Evolutionary conservation across 2,113 vertebrate genomes (phyloP).

Genomic region (Cavia porcellus): DNA sequence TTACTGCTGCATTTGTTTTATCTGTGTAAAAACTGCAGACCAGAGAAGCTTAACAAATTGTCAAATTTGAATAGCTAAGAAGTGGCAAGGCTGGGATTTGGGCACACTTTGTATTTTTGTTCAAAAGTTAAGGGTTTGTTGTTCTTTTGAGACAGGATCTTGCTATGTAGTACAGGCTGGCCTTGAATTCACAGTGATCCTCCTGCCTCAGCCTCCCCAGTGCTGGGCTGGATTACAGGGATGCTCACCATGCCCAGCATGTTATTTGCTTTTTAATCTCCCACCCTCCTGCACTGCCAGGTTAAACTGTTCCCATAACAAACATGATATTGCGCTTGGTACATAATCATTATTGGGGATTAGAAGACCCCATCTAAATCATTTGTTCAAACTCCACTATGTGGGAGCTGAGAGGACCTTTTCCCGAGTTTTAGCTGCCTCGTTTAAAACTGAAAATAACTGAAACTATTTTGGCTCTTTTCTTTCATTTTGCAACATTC

Average conservation of each 20-base stretch:
- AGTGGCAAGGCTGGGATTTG: neutral
- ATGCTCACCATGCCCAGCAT: neutral
- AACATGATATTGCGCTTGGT: neutral
- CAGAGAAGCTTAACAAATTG: neutral
- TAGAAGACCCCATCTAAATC: neutral
- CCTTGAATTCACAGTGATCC: neutral
- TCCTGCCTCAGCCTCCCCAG: neutral
- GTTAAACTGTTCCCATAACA: neutral
- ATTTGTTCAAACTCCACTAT: neutral
- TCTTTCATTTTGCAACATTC: conserved; percentile 37
- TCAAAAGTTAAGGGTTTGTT: neutral
- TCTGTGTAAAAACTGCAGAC: neutral
- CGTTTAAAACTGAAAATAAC: neutral
- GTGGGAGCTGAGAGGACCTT: neutral
- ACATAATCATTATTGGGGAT: neutral
- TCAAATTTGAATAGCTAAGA: neutral
- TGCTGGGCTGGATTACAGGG: no score
- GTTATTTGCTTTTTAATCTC: neutral
- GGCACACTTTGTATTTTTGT: neutral
- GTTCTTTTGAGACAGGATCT: neutral
- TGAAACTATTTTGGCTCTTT: neutral
- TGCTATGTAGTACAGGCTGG: neutral
- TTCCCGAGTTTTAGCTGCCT: neutral
- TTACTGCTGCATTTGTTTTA: neutral
- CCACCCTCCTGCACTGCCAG: neutral